Evolutionary conservation across 1,140 invertebrate genomes (phyloP).

Genomic region (silkworm (Bombyx mori)): DNA sequence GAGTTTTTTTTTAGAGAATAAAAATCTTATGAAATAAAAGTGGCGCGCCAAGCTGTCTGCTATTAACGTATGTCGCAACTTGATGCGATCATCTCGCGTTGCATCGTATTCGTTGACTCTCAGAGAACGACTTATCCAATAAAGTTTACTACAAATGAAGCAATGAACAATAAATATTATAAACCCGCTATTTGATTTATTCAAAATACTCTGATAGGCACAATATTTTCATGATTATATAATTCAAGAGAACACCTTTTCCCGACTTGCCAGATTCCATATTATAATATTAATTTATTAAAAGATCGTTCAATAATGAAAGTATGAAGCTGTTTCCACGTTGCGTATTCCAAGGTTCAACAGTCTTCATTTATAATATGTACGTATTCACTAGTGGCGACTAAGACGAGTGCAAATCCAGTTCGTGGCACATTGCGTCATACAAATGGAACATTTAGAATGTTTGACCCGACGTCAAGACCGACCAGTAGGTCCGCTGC

Average conservation of each 20-base stretch:
- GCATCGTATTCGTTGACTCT: conserved; percentile 25
- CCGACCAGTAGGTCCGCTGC: conserved; percentile 19
- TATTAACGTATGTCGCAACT: conserved; percentile 26
- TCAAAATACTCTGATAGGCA: no score
- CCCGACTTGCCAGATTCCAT: no score
- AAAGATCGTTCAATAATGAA: no score
- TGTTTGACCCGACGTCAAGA: conserved; percentile 54
- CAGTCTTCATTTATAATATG: conserved; percentile 9
- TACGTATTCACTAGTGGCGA: conserved; percentile 33
- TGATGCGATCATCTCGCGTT: conserved; percentile 23
- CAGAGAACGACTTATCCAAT: neutral
- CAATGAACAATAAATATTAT: conserved; percentile 5
- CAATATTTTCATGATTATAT: no score
- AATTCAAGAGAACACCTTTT: no score
- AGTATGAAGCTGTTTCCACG: no score
- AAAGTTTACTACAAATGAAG: conserved; percentile 2
- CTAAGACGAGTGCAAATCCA: conserved; percentile 62
- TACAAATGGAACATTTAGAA: conserved; percentile 57
- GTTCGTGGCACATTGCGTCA: conserved; percentile 56
- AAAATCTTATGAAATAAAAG: conserved; percentile 54
- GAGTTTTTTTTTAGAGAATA: conserved; percentile 39
- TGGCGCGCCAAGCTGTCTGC: conserved; percentile 66
- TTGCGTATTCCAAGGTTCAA: no score
- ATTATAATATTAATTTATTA: no score
- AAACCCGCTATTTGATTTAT: no score